phyloP scores from a whole-genome alignment of 2,113 vertebrate species.

The Mirounga angustirostris region DNA sequence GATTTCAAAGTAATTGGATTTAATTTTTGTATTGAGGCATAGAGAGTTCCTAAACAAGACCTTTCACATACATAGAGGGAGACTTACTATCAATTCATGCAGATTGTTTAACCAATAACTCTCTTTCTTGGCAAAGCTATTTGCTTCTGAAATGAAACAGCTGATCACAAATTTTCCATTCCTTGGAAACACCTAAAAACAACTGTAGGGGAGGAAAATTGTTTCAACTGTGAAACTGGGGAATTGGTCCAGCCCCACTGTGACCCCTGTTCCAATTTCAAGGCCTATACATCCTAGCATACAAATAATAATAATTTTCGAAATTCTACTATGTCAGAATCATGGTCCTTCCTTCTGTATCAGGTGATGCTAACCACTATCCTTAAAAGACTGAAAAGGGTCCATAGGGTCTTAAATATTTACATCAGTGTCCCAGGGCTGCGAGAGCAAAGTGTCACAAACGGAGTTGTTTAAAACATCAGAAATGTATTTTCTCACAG shows the following conservation, averaged over 20 bases:
- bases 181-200: slow-evolving; percentile 21
- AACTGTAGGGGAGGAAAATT: not conserved
- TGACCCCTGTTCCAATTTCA: not conserved
- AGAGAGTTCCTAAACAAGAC: not conserved
- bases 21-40: slow-evolving; percentile 29
- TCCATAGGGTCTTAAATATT: not conserved
- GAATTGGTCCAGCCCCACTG: not conserved
- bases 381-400: not conserved
- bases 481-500: not conserved
- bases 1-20: not conserved
- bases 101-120: not conserved
- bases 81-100: not conserved
- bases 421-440: not conserved
- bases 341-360: not conserved
- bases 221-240: not conserved
- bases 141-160: slow-evolving; percentile 41
- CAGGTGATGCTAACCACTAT: not conserved
- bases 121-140: not conserved
- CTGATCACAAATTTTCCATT: not conserved
- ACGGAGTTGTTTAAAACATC: not conserved
- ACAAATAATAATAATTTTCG: not conserved
- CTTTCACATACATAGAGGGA: not conserved
- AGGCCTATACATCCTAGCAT: not conserved
- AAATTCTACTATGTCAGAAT: not conserved
- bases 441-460: not conserved